Base-by-base conservation (phyloP, 1,140 invertebrate species). In the Diprion similis region DNA sequence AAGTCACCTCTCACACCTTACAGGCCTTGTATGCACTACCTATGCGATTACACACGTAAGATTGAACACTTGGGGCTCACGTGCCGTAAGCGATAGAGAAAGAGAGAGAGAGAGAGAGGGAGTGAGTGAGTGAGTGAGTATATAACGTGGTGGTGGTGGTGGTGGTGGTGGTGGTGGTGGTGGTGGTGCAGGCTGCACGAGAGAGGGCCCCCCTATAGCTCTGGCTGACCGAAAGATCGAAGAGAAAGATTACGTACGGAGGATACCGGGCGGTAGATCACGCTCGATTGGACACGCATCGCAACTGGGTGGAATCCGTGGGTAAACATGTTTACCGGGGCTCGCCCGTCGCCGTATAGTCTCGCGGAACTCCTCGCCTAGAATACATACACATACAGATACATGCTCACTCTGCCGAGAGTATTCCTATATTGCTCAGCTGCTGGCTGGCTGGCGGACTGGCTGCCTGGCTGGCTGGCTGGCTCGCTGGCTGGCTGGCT, bases 251-350 rank as follows among this genome's bases (percentile, higher is more conserved):
- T 59, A 37, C 24, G 24, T 37, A 8, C n/a, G 11, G 51, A 59
- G 51, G 11, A 17, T 59, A 59, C n/a, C 51, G 51, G 51, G 51
- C 51, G 51, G 51, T 59, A 59, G 51, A 59, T 59, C 51, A 59
- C 11, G 51, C 51, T 59, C 51, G 51, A 59, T 59, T 17, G 51
- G 51, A 59, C 51, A 59, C 51, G 51, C 51, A 59, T 59, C 51
- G 51, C 51, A 59, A 59, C 51, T 59, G 51, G 51, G n/a, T 59
- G 51, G 51, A 59, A 59, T 59, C 51, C 51, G 51, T 59, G 51
- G 51, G 51, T 59, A 59, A 59, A 59, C 51, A 59, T 59, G 51
- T 59, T 59, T 59, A 59, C 51, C 51, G 51, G 51, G 51, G 51
- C 51, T 59, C 51, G 51, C 51, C 51, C 51, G 51, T 59, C 51